phyloP scores from a whole-genome alignment of 2,797 vertebrate species.

The Neosilurus mollespiculum region DNA sequence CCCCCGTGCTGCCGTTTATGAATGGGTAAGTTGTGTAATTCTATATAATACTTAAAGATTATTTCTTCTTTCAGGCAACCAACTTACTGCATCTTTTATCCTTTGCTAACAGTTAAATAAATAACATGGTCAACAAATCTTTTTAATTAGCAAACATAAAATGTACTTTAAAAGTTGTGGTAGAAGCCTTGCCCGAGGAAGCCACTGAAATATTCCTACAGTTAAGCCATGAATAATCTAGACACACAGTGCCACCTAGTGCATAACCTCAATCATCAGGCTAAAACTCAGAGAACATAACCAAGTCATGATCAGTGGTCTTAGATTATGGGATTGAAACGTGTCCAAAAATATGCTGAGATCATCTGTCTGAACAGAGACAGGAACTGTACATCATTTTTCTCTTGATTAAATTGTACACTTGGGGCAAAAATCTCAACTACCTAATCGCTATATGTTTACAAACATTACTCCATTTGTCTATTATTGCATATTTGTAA shows the following conservation, averaged over 20 bases:
- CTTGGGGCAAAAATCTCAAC: background rate
- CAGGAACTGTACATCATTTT: background rate
- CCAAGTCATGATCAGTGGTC: background rate
- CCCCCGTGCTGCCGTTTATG: no score
- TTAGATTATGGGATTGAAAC: background rate
- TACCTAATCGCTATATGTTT: background rate
- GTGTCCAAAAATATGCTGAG: background rate
- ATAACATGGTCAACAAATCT: background rate
- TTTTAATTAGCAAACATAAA: background rate
- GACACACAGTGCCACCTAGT: slow-evolving; percentile 47
- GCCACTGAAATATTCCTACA: background rate
- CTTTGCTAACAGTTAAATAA: background rate
- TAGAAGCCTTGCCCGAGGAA: no score
- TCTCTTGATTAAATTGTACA: background rate
- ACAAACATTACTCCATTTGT: background rate
- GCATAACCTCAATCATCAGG: background rate
- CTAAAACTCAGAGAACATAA: background rate
- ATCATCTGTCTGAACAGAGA: slow-evolving; percentile 10
- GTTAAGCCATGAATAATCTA: background rate
- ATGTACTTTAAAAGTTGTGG: background rate
- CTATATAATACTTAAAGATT: no score
- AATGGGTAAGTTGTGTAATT: no score
- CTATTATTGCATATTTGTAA: no score
- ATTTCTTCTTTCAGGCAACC: background rate
- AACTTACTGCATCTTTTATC: background rate